Evolutionary conservation across 2,797 vertebrate genomes (phyloP), one percentile per base, ranked within the genome.

Genomic region (Anas bernieri): DNA sequence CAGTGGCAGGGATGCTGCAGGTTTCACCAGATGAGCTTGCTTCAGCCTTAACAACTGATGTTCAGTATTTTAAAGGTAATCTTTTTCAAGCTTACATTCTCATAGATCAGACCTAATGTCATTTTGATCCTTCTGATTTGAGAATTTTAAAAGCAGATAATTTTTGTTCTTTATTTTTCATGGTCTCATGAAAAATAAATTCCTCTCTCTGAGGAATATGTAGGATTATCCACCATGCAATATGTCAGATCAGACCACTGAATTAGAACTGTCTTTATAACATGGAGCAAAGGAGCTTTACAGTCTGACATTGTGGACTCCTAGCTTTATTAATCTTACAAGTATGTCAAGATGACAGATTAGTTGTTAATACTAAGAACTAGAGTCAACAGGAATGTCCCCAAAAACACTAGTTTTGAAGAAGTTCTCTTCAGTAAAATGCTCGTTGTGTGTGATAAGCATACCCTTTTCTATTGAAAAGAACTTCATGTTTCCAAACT

Each of bases 41-140:
- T 84, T 98, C 98, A 15, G 98, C 99, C 84, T 98, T 99, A 94
- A 99, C 99, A 64, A 98, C 98, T 33, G 99, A 99, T 37, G 96
- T 99, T 92, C 99, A 99, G 62, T 99, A 98, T 97, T 98, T 99
- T 84, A 99, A 99, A 99, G 99, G 99, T 99, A 98, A 93, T 64
- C 2, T 70, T 74, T 46, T 83, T 75, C 50, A 87, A 69, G 21
- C 8, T 81, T 72, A 23, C 8, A 28, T 77, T 89, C 33, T 77
- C 22, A 18, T 48, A 83, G 28, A 22, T 84, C 16, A 69, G 30
- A 48, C 17, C 2, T 74, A 20, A 12, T 64, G 26, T 7, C 15
- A 43, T 80, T 91, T 58, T 77, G 26, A 52, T 92, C 63, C 11
- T 77, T 37, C 37, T 86, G 25, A 39, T 82, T 75, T 72, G 33